Conservation (phyloP, 2,888 invertebrate species). For the Yponomeuta evonymella region DNA sequence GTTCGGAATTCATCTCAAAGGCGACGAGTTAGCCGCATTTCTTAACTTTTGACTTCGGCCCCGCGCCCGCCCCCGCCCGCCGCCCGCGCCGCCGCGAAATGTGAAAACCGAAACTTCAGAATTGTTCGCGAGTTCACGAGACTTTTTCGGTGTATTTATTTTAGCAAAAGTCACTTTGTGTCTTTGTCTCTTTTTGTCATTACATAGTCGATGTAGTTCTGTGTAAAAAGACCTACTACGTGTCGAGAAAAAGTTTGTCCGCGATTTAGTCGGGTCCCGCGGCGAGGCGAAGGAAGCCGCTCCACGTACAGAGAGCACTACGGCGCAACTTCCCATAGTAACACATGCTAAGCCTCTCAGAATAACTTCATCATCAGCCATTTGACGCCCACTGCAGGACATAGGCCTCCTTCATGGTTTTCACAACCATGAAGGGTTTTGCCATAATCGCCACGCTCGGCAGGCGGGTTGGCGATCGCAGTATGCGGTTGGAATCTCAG, state of each 20-base stretch:
- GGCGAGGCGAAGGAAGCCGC: not conserved
- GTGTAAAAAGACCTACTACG: constrained; percentile 1
- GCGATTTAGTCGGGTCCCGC: not conserved
- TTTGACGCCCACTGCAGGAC: too few relatives aligned
- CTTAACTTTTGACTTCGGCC: constrained; percentile 17
- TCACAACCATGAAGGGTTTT: too few relatives aligned
- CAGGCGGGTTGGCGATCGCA: too few relatives aligned
- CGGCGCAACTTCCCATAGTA: not conserved
- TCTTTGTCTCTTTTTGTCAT: constrained; percentile 21
- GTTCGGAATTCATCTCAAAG: constrained; percentile 12
- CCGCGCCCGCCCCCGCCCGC: constrained; percentile 10
- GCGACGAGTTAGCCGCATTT: constrained; percentile 10
- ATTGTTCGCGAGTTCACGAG: constrained; percentile 24
- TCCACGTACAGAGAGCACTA: not conserved
- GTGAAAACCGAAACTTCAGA: constrained; percentile 25
- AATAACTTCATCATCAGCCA: not conserved
- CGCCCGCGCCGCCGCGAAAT: constrained; percentile 21
- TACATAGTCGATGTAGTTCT: constrained; percentile 8
- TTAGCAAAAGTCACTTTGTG: constrained; percentile 24
- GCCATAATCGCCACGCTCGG: too few relatives aligned
- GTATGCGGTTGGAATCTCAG: too few relatives aligned
- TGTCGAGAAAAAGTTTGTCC: not conserved
- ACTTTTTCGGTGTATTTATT: constrained; percentile 30
- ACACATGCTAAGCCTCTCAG: not conserved
- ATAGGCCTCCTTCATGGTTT: too few relatives aligned